Percentiles rank a stretch among this genome's conserved stretches.
These are phyloP conservation scores for Bucco capensis DNA, from an alignment of 2,113 vertebrate genomes.

Conservation along the genomic window DNA sequence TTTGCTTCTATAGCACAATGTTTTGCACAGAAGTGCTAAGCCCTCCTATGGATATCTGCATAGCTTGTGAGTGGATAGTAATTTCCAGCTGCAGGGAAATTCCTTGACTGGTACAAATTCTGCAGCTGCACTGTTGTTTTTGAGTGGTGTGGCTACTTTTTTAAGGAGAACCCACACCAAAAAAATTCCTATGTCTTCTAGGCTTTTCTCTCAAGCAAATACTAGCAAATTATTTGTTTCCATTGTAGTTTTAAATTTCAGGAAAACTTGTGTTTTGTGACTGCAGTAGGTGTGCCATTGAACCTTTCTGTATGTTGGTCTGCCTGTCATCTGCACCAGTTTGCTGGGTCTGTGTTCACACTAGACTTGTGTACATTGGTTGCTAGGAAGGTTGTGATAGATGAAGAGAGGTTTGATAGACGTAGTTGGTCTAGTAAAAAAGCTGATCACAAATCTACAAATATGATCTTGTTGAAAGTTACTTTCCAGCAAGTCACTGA, in stretches of 20 bases:
- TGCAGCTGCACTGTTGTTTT: background rate
- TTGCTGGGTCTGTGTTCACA: background rate
- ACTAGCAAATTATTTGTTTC: background rate
- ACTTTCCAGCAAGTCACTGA: background rate
- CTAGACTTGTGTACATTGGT: accelerated
- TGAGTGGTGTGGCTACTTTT: background rate
- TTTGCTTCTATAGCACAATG: background rate
- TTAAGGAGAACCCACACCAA: background rate
- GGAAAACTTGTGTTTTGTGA: background rate
- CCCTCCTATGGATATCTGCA: background rate
- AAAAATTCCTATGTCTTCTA: background rate
- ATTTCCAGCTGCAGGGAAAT: background rate
- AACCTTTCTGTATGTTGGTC: accelerated
- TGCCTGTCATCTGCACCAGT: background rate
- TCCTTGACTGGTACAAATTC: background rate
- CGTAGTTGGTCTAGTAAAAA: background rate
- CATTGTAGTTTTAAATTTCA: background rate
- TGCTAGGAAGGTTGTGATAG: background rate
- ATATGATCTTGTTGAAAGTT: background rate
- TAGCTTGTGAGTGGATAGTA: background rate
- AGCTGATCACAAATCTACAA: background rate
- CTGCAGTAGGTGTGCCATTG: too few relatives aligned
- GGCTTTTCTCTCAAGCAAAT: background rate
- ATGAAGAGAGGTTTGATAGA: background rate
- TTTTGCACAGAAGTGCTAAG: background rate